Conservation (phyloP, 2,888 invertebrate genomes). For the Drosophila mulleri region DNA sequence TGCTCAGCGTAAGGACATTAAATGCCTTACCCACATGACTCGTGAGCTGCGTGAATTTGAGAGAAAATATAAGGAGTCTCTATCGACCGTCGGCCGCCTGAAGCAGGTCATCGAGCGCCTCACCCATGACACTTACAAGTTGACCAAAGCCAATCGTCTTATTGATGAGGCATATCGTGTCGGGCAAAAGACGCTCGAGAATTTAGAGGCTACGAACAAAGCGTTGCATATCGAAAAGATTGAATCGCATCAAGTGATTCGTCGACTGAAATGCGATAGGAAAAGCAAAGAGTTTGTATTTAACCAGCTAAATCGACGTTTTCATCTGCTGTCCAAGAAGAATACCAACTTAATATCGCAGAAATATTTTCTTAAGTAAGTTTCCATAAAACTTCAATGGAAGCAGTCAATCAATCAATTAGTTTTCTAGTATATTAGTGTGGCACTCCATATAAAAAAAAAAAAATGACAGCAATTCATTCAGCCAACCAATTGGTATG, state of each 20-base stretch:
- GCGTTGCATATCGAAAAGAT: not conserved
- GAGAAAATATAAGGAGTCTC: not conserved
- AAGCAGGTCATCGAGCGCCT: conserved; percentile 24
- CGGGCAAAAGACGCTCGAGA: not conserved
- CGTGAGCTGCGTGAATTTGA: conserved; percentile 1
- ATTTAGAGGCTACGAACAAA: not conserved
- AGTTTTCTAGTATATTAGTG: too few species aligned
- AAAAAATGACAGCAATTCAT: too few species aligned
- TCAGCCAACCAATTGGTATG: too few species aligned
- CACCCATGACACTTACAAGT: conserved; percentile 11
- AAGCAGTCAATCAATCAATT: not conserved
- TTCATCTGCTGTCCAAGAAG: conserved; percentile 42
- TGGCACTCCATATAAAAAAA: too few species aligned
- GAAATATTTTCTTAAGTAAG: conserved; percentile 22
- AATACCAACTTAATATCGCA: conserved; percentile 29
- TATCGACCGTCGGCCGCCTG: not conserved
- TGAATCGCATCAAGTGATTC: conserved; percentile 7
- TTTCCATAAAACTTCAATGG: not conserved
- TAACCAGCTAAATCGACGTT: conserved; percentile 37
- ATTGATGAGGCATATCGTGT: conserved; percentile 9
- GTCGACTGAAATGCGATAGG: conserved; percentile 1
- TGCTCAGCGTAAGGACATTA: conserved; percentile 11
- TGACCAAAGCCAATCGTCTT: conserved; percentile 9
- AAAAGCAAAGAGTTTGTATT: conserved; percentile 38
- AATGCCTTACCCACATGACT: fast-evolving